These are phyloP conservation scores for Terebella lapidaria DNA, from an alignment of 2,888 invertebrate species.

Conservation along the genomic window DNA sequence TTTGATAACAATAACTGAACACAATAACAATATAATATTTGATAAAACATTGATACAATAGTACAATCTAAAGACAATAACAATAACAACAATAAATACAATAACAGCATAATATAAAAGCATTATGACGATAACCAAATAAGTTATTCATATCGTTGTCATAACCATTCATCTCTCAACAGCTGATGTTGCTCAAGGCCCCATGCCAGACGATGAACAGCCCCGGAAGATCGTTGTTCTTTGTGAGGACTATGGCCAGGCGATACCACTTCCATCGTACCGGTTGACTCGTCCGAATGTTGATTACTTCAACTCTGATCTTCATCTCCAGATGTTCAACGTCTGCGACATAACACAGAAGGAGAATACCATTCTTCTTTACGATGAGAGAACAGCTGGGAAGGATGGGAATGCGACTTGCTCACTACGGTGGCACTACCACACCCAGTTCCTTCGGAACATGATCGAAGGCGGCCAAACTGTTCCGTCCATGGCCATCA, in stretches of 20 bases:
- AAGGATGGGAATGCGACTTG: conserved; percentile 9
- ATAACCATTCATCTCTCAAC: too few relatives aligned
- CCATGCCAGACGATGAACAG: not conserved
- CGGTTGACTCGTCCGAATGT: conserved; percentile 5
- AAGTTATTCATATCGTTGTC: too few relatives aligned
- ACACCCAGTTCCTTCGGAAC: not conserved
- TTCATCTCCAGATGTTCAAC: conserved; percentile 12
- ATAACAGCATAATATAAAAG: too few relatives aligned
- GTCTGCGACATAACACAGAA: conserved; percentile 3
- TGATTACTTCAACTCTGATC: conserved; percentile 10
- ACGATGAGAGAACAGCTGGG: conserved; percentile 11
- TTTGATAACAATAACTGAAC: too few relatives aligned
- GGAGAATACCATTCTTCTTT: conserved; percentile 7
- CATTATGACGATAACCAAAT: too few relatives aligned
- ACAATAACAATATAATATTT: too few relatives aligned
- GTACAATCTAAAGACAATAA: too few relatives aligned
- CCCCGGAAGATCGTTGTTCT: conserved; percentile 2
- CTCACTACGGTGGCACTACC: conserved; percentile 9
- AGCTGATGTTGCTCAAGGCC: not conserved
- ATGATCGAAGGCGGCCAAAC: not conserved
- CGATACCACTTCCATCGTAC: conserved; percentile 11
- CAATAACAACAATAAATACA: too few relatives aligned
- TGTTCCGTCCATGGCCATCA: not conserved
- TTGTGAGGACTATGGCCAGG: conserved; percentile 12
- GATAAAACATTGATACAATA: too few relatives aligned